Conservation (phyloP, 2,888 invertebrate genomes). For the Coelinius sp. region DNA sequence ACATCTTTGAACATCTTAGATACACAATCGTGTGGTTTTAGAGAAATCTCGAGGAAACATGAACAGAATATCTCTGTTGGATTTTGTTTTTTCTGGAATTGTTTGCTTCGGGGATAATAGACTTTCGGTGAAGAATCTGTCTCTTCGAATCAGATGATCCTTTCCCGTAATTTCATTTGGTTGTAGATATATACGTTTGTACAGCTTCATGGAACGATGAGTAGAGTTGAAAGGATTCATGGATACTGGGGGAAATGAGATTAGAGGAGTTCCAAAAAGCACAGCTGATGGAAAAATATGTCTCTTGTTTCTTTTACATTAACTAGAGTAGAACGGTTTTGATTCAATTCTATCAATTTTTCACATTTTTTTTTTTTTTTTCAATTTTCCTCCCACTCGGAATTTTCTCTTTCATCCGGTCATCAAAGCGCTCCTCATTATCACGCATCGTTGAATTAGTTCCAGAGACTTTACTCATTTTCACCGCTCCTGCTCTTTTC, state of each 20-base stretch:
- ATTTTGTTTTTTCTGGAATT: too few species aligned
- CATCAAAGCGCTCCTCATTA: slow-evolving; percentile 21
- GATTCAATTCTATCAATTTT: neutral
- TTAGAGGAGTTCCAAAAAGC: neutral
- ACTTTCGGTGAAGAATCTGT: neutral
- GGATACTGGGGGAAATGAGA: neutral
- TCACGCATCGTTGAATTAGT: neutral
- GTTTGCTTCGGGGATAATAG: neutral
- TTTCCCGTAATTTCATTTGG: neutral
- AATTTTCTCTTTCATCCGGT: slow-evolving; percentile 2
- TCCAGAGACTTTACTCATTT: neutral
- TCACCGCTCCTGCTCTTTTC: neutral
- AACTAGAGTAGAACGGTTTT: neutral
- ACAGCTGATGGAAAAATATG: neutral
- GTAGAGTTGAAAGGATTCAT: neutral
- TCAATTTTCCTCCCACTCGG: neutral
- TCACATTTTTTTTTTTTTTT: neutral
- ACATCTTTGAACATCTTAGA: neutral
- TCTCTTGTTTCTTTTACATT: neutral
- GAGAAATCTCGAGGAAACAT: too few species aligned
- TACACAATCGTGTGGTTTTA: neutral
- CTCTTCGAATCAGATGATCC: neutral
- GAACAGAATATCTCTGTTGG: too few species aligned
- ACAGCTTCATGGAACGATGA: neutral
- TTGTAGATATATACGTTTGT: neutral